Base-by-base conservation (phyloP, 2,113 vertebrate genomes). In the Leptocoma aspasia region DNA sequence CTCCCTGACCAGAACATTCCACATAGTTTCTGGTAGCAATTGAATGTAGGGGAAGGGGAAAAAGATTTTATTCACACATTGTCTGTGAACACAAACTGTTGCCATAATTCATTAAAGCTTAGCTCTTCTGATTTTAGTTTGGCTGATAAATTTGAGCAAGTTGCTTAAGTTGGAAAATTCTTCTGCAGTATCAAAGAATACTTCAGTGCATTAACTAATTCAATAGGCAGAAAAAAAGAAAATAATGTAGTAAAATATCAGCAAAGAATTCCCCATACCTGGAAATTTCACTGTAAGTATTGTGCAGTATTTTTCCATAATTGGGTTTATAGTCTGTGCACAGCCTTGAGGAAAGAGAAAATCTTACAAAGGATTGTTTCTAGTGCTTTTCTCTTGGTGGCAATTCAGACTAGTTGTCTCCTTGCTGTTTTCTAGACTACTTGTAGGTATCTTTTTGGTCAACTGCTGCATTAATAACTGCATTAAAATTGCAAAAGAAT, bases 291-390 rank as follows among this genome's bases (percentile, higher is more conserved):
- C 50, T 66, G 22, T 79, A 70, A 84, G 85, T 82, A 78, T 56
- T 95, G 77, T 80, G 81, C 81, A 92, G 44, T 82, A 90, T 94
- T 89, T 95, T 61, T 94, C 59, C 11, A 39, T 97, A 95, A 94
- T n/a, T 80, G 76, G 28, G 39, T 95, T 76, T 94, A 66, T 85
- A 95, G 45, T 83, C 90, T 85, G 59, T 80, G 66, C 65, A 27
- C 37, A 94, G 54, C 47, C 73, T 94, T 89, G 37, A 82, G 70
- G 77, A 87, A 95, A 65, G 42, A 92, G 42, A 92, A 45, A 94
- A 72, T 35, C 90, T 96, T 85, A 82, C 57, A 78, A 28, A 87
- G 91, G 60, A 64, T 83, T 96, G 90, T 92, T 76, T 94, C 85
- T 70, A 50, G 31, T 61, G 21, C 12, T 81, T 97, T 94, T 94